phyloP scores from a whole-genome alignment of 2,797 vertebrate species.

The Zalophus californianus region DNA sequence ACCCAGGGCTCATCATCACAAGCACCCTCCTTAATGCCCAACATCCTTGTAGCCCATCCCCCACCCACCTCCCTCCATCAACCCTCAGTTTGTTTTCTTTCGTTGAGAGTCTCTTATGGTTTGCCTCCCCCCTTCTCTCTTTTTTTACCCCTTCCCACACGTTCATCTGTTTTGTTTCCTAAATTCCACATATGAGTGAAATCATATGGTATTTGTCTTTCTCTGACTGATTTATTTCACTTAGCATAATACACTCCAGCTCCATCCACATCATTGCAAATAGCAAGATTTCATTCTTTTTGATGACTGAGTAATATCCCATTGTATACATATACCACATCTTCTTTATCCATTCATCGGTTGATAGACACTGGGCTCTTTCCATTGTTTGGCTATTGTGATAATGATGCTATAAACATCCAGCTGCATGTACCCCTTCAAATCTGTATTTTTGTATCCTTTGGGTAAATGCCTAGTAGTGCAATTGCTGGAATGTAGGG shows the following conservation, averaged over 20 bases:
- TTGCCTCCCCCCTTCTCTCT: neutral
- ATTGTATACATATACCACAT: too few relatives aligned
- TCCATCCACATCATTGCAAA: too few relatives aligned
- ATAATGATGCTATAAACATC: too few relatives aligned
- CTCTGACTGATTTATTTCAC: neutral
- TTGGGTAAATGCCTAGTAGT: too few relatives aligned
- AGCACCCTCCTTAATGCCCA: neutral
- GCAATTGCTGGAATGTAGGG: too few relatives aligned
- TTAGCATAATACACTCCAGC: neutral
- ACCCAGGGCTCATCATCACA: neutral
- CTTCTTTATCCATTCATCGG: too few relatives aligned
- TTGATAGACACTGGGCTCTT: too few relatives aligned
- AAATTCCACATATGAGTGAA: neutral
- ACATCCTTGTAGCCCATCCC: neutral
- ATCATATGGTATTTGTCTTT: neutral
- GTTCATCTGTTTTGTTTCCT: neutral
- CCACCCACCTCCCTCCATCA: neutral
- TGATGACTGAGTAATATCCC: too few relatives aligned
- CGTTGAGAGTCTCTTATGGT: neutral
- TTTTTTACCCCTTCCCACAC: neutral
- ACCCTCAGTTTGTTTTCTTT: neutral
- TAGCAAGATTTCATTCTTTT: too few relatives aligned
- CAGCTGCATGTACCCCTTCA: too few relatives aligned
- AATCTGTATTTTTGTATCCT: too few relatives aligned
- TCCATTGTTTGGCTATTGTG: too few relatives aligned